Base-by-base conservation (phyloP, 2,113 vertebrate genomes). In the Mystacornis crossleyi region DNA sequence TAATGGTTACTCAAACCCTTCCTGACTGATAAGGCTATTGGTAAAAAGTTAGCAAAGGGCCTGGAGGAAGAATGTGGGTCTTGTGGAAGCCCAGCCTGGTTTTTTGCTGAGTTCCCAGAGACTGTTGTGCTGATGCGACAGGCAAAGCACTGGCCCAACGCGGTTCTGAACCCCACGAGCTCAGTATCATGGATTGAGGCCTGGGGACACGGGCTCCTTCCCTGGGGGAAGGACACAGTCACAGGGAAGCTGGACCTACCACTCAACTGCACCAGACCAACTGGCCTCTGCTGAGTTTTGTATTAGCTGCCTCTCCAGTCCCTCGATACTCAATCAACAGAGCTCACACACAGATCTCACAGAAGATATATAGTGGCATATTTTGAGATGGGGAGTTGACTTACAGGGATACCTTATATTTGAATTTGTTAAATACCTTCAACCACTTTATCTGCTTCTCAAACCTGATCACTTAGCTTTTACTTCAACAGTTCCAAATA, bases 101-200 rank as follows among this genome's bases (percentile, higher is more conserved):
- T 70, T 81, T 82, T n/a, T 40, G 4, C 60, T 61, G 50, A 23
- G 50, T n/a, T 19, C 20, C 31, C 33, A 8, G 26, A 18, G 42
- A 3, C 6, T 0, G 1, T 4, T 29, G 53, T 33, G 45, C 34
- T 51, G 29, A 20, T 1, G 0, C 20, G 12, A 55, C 29, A 33
- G 28, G 5, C 6, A 5, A 21, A 69, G 34, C 25, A 26, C 33
- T 0, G 1, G 18, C 47, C 21, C 0, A 5, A 8, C 6, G 9
- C 2, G 2, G 33, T 33, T 61, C 82, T 81, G 70, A n/a, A 18
- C 34, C 47, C 66, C 43, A 34, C 0, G 1, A 40, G 38, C 7
- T 81, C 64, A 65, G 28, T 4, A 3, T 19, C 50, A 29, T 0
- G 2, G 13, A 18, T 12, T 0, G 33, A 77, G 57, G 25, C 26